These are phyloP conservation scores for Cheirogaleus medius DNA, from an alignment of 2,113 vertebrate species.

Conservation along the genomic window DNA sequence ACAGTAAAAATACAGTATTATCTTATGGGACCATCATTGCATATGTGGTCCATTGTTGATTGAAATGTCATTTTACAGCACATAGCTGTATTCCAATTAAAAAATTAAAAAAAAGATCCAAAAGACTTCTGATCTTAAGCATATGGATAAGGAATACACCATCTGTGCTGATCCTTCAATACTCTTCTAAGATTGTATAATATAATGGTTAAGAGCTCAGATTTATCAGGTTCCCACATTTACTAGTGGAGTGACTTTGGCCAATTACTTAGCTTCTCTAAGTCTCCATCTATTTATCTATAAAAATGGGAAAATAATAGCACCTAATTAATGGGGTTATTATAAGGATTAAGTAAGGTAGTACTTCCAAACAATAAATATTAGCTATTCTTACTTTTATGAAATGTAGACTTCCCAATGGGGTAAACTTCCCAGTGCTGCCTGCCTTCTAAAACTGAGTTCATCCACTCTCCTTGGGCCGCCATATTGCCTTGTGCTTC, in stretches of 20 bases:
- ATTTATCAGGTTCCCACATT: background rate
- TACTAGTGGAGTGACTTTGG: background rate
- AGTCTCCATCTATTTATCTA: slow-evolving; percentile 4
- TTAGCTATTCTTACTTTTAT: background rate
- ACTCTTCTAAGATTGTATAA: background rate
- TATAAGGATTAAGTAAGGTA: background rate
- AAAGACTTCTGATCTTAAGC: no score
- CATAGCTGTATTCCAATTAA: no score
- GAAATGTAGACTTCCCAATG: background rate
- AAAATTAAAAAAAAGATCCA: no score
- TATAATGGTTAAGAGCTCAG: background rate
- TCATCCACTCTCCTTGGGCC: background rate
- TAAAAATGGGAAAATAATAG: background rate
- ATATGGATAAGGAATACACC: no score
- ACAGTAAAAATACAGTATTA: no score
- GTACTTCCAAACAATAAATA: background rate
- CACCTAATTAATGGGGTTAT: background rate
- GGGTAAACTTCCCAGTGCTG: background rate
- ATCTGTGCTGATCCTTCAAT: background rate
- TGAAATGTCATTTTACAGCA: no score
- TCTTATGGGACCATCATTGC: no score
- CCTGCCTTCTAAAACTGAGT: background rate
- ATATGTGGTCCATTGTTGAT: no score
- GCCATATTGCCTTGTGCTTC: background rate
- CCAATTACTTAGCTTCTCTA: background rate